A percentile compares a stretch with the other conserved stretches of the same genome.
Evolutionary conservation across 2,797 vertebrate genomes (phyloP).

Genomic region (Enteromius afrohamiltoni): DNA sequence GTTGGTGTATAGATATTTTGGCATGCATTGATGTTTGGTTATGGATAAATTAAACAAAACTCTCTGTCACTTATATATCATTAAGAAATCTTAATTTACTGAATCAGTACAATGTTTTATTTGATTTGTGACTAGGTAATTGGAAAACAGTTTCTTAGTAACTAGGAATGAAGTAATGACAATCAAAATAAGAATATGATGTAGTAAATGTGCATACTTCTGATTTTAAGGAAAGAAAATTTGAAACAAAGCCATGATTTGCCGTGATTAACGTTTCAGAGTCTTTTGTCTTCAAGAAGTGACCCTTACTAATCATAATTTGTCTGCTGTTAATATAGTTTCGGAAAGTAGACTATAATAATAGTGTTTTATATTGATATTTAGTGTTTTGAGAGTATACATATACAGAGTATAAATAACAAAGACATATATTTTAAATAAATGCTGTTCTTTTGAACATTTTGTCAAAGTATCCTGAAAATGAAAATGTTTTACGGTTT

Average conservation of each 20-base stretch:
- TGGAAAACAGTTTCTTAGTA: neutral
- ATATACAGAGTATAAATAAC: too few relatives aligned
- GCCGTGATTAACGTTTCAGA: neutral
- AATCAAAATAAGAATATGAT: neutral
- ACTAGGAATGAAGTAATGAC: neutral
- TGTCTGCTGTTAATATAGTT: neutral
- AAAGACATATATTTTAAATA: neutral
- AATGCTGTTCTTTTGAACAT: neutral
- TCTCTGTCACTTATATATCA: neutral
- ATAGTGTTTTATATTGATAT: neutral
- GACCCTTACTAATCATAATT: neutral
- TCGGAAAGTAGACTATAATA: neutral
- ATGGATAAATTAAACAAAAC: neutral
- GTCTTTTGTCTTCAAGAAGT: neutral
- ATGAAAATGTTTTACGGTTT: neutral
- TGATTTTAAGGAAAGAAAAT: neutral
- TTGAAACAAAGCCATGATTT: too few relatives aligned
- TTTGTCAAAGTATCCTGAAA: neutral
- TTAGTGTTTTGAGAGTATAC: neutral
- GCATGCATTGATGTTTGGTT: neutral
- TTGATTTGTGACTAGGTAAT: conserved; percentile 9
- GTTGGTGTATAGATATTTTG: neutral
- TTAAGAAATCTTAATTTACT: neutral
- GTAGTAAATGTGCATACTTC: neutral
- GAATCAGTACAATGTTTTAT: neutral